Evolutionary conservation across 2,888 invertebrate genomes (phyloP), one percentile per base, ranked within the genome.

Genomic region (Fragum sueziense): DNA sequence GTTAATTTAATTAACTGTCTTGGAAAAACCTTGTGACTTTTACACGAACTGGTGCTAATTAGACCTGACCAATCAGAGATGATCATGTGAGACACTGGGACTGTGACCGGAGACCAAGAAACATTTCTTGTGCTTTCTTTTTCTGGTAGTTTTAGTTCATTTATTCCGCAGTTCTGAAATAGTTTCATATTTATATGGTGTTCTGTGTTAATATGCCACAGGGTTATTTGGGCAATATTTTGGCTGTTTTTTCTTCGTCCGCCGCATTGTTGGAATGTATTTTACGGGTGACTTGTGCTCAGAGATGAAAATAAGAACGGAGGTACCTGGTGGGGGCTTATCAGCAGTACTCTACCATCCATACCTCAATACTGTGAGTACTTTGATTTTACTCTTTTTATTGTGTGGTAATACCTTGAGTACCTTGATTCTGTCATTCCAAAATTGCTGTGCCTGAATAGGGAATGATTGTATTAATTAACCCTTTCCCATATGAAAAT

Each of bases 201-300:
- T 57, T 29, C 22, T 57, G 31, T 65, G 65, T 41, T 65, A 65
- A 65, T 65, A 65, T 65, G 65, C 65, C 65, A 65, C 65, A 65
- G n/a, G 65, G 65, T 65, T 65, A 41, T 34, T 65, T 65, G 37
- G 41, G n/a, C 37, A 27, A 41, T 22, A 41, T 11, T 65, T 65
- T 65, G 65, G 41, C 34, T 2, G 41, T 41, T 65, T 65, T 25
- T 41, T 22, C 41, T 9, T 47, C 47, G 47, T 14, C 17, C n/a
- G n/a, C n/a, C n/a, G n/a, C n/a, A 11, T 65, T 74, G 76, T 73
- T 80, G 80, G 80, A 80, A 80, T 80, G 80, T 80, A 80, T 80
- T 70, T 74, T 80, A 67, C 74, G 70, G 80, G 76, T 70, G 80
- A 80, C 54, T 41, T 76, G 54, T 80, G 70, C 51, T 22, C 80